Percentiles rank a stretch among this genome's conserved stretches.
These are phyloP conservation scores for Phylloscopus collybita DNA, from an alignment of 2,797 vertebrate species.

Conservation along the genomic window DNA sequence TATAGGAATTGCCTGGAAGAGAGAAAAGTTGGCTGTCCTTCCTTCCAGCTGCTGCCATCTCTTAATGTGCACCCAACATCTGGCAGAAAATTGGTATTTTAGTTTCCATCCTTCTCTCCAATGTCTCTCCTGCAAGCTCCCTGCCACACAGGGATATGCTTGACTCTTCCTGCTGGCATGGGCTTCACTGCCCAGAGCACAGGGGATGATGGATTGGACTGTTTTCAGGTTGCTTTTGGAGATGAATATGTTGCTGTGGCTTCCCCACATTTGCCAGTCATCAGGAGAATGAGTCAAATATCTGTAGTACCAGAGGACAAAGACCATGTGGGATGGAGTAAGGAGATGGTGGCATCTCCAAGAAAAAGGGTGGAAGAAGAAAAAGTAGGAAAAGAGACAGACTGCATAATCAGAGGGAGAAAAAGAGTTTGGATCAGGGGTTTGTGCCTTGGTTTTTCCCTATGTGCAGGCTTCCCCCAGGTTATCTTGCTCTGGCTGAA, in stretches of 20 bases:
- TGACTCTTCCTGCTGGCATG: neutral
- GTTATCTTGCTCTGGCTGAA: neutral
- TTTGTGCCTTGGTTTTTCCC: neutral
- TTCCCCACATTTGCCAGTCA: neutral
- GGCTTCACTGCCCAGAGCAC: neutral
- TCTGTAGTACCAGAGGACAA: neutral
- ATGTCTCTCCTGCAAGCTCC: fast-evolving
- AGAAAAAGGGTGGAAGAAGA: neutral
- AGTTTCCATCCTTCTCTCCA: neutral
- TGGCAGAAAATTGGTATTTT: neutral
- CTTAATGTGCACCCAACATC: neutral
- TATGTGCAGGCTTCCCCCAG: fast-evolving
- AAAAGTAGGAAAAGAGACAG: neutral
- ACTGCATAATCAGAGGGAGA: neutral
- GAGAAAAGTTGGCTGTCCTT: neutral
- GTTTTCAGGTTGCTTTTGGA: neutral
- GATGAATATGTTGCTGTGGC: neutral
- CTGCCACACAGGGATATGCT: neutral
- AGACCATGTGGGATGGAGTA: neutral
- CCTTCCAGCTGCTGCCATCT: neutral
- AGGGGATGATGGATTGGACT: neutral
- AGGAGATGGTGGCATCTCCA: neutral
- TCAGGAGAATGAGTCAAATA: neutral
- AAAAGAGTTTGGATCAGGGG: neutral
- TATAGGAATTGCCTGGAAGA: neutral